Conservation (phyloP, 2,888 invertebrate species). For the Girardia tigrina region DNA sequence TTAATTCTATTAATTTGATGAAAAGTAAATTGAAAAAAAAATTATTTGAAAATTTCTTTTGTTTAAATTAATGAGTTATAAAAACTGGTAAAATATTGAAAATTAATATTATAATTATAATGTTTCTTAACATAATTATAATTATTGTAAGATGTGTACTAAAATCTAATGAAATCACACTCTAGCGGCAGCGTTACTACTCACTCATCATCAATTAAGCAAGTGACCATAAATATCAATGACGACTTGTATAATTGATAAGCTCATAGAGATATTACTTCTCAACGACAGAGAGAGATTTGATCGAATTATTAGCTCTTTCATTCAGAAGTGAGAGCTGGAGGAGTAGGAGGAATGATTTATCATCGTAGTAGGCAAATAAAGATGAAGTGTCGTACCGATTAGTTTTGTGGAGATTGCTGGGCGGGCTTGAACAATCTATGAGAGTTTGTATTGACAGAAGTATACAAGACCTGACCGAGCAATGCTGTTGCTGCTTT, state of each 20-base stretch:
- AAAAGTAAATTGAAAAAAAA: too few relatives aligned
- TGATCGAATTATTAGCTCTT: slow-evolving; percentile 23
- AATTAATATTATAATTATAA: not conserved
- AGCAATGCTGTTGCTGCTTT: slow-evolving; percentile 23
- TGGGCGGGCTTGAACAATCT: slow-evolving; percentile 14
- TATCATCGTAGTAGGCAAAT: slow-evolving; percentile 23
- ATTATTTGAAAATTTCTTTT: too few relatives aligned
- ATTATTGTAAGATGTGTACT: not conserved
- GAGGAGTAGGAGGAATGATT: slow-evolving; percentile 13
- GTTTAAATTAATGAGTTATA: too few relatives aligned
- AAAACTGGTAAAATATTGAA: not conserved
- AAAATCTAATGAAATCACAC: slow-evolving; percentile 18
- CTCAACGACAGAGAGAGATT: slow-evolving; percentile 16
- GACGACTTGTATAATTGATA: slow-evolving; percentile 23
- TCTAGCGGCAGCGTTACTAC: slow-evolving; percentile 1
- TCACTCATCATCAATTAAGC: slow-evolving; percentile 23
- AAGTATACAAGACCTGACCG: slow-evolving; percentile 23
- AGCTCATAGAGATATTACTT: slow-evolving; percentile 20
- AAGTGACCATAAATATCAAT: slow-evolving; percentile 23
- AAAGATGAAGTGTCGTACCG: slow-evolving; percentile 23
- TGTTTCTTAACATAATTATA: slow-evolving; percentile 11
- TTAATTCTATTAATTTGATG: too few relatives aligned
- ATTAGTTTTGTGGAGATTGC: slow-evolving; percentile 20
- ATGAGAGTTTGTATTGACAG: slow-evolving; percentile 19
- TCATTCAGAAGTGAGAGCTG: slow-evolving; percentile 18